Evolutionary conservation across 2,113 vertebrate genomes (phyloP), one percentile per base, ranked within the genome.

Genomic region (Casuarius casuarius): DNA sequence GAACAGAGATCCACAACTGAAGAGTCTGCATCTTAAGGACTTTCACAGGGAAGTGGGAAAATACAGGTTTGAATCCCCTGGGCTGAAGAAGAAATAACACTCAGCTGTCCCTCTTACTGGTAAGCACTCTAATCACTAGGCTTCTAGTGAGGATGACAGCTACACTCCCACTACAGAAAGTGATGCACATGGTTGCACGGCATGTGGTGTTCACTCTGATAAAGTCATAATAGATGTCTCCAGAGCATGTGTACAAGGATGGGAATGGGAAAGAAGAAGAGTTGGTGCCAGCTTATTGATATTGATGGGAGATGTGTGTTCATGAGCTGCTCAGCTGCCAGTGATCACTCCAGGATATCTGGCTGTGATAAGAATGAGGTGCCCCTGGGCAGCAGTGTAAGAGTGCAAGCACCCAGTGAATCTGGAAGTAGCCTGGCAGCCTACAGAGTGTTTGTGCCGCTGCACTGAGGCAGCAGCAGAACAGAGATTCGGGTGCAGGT

Each of bases 221-320:
- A 38, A 26, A 51, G 18, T 38, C 35, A 18, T 8, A 81, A 15
- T 28, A 83, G 52, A 56, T 25, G 31, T 25, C 38, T 83, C 29
- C 29, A 61, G 63, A 51, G 31, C 9, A 10, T 0, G 2, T 49
- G 21, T 46, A 48, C 49, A 48, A 31, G 14, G 31, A 33, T 58
- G 35, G 35, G n/a, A 91, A 31, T 31, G 38, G 59, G 66, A 78
- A 25, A 61, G 52, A 48, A 31, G 61, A 66, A 73, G 18, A 49
- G 21, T 26, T 40, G 48, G 22, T 58, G 61, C 42, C 26, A 56
- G 42, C 40, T 3, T 2, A 10, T 15, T 56, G 52, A 54, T 29
- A 29, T 29, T 62, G 28, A 20, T 14, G 35, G 44, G 28, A 0
- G 1, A 6, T 22, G 18, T 0, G 6, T 38, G 59, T 8, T 56